phyloP scores from a whole-genome alignment of 1,140 invertebrate genomes.

The Rhyzopertha dominica region DNA sequence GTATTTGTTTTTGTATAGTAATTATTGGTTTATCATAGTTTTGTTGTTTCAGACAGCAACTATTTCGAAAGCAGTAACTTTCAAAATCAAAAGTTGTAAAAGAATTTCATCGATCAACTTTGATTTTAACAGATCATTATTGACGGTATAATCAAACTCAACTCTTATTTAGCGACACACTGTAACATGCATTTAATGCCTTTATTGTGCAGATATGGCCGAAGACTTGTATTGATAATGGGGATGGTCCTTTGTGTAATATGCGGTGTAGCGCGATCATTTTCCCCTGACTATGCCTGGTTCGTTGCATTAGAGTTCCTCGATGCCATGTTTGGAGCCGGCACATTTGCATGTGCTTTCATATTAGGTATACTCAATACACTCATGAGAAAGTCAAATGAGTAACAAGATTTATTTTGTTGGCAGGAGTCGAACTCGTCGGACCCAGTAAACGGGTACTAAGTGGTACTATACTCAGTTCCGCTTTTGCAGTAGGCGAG shows the following conservation, averaged over 20 bases:
- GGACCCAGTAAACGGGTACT: constrained; percentile 66
- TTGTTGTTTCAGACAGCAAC: no score
- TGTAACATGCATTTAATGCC: no score
- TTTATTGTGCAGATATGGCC: constrained; percentile 63
- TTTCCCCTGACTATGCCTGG: constrained; percentile 58
- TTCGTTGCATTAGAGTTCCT: constrained; percentile 61
- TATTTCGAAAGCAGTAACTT: no score
- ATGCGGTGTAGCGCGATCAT: constrained; percentile 58
- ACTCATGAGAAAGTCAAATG: no score
- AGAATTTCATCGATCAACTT: no score
- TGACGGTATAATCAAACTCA: no score
- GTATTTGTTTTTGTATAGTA: no score
- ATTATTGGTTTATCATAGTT: no score
- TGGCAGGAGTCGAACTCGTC: constrained; percentile 49
- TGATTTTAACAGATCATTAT: no score
- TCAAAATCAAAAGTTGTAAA: no score
- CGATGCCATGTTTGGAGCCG: constrained; percentile 56
- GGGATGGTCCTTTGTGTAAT: constrained; percentile 54
- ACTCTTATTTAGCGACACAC: no score
- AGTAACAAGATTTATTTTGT: no score
- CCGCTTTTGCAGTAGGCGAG: constrained; percentile 66
- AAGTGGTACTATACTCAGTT: constrained; percentile 63
- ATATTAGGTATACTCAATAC: constrained; percentile 59
- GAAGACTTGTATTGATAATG: constrained; percentile 56
- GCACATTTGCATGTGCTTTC: constrained; percentile 59